A percentile compares a stretch with the other conserved stretches of the same genome.
phyloP scores from a whole-genome alignment of 1,140 invertebrate species.

The Metopolophium dirhodum region DNA sequence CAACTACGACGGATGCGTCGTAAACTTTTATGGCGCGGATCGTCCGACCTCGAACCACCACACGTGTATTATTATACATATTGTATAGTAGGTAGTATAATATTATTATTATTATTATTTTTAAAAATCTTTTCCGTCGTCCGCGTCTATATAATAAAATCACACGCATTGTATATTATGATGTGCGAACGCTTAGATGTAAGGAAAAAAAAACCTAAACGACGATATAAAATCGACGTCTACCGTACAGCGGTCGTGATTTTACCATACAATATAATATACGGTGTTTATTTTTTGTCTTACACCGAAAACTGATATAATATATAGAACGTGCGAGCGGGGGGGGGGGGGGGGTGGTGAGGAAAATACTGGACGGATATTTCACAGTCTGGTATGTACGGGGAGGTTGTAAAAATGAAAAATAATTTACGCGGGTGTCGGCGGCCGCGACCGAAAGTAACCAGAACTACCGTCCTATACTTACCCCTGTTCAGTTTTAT shows the following conservation, averaged over 20 bases:
- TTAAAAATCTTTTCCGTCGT: background rate
- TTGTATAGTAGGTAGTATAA: background rate
- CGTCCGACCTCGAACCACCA: background rate
- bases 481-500: conserved; percentile 46
- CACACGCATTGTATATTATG: background rate
- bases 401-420: conserved; percentile 43
- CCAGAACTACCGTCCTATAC: background rate
- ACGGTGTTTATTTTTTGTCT: background rate
- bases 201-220: background rate
- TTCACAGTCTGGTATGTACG: background rate
- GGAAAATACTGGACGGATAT: background rate
- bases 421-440: background rate
- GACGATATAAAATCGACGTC: conserved; percentile 8
- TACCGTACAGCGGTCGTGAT: background rate
- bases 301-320: background rate
- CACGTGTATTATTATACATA: background rate
- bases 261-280: background rate
- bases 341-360: too few species aligned
- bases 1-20: background rate
- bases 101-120: background rate
- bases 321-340: background rate
- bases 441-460: conserved; percentile 33
- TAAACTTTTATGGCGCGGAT: conserved; percentile 7
- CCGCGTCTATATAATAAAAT: background rate
- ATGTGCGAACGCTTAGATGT: background rate